Evolutionary conservation across 2,888 invertebrate species (phyloP).

Genomic region (Hirtodrosophila histrioides): DNA sequence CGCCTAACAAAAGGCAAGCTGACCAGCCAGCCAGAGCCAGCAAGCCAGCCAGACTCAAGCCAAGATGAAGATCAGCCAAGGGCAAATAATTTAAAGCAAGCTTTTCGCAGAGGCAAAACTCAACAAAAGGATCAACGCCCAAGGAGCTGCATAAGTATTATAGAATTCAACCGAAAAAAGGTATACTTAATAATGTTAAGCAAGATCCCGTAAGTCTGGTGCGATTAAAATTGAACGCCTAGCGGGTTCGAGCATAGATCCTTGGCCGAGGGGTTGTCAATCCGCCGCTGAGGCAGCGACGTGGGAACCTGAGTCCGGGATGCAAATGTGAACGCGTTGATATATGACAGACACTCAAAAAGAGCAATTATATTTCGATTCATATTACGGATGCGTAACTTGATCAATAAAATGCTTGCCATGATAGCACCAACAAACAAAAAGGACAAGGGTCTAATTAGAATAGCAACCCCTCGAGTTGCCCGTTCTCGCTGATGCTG

Average conservation of each 20-base stretch:
- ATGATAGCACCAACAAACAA: conserved; percentile 50
- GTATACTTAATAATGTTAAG: conserved; percentile 73
- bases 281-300: conserved; percentile 12
- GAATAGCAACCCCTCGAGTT: conserved; percentile 62
- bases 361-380: conserved; percentile 77
- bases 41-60: conserved; percentile 9
- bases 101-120: conserved; percentile 64
- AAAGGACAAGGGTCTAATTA: conserved; percentile 69
- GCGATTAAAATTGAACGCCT: conserved; percentile 70
- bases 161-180: conserved; percentile 60
- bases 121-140: conserved; percentile 55
- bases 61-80: conserved; percentile 53
- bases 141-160: conserved; percentile 32
- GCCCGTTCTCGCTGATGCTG: conserved; percentile 29
- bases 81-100: conserved; percentile 68
- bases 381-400: conserved; percentile 75
- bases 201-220: conserved; percentile 77
- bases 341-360: conserved; percentile 72
- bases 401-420: conserved; percentile 76
- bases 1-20: conserved; percentile 36
- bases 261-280: conserved; percentile 34
- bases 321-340: conserved; percentile 45
- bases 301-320: conserved; percentile 44
- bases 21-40: conserved; percentile 1
- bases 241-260: conserved; percentile 16